Base-by-base conservation (phyloP, 1,140 invertebrate genomes). In the Daktulosphaira vitifoliae region DNA sequence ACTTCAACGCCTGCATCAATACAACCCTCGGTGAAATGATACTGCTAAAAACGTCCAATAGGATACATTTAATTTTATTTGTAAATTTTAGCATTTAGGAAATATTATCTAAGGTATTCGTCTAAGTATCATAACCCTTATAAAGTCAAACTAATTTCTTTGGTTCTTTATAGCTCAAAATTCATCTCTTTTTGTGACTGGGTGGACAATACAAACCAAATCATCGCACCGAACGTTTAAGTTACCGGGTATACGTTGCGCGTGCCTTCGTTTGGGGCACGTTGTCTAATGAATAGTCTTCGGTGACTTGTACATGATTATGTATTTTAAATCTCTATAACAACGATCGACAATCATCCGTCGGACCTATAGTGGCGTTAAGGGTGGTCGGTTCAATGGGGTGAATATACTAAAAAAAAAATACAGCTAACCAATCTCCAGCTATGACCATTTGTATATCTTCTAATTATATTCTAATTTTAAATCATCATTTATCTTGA, bases 401-500 rank as follows among this genome's bases (percentile, higher is more conserved):
- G 53, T 56, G 53, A 56, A 44, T 16, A 62, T 26, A 48, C 56
- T 25, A 44, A 44, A 56, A 48, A 48, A 48, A 44, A 56, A 56
- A 59, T 15, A 5, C 15, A 7, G 4, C 11, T n/a, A 16, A n/a
- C 9, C 39, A 11, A 44, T 15, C 39, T 44, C 3, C 15, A 46
- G 22, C 6, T 22, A 48, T 62, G 56, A 62, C 56, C 56, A 62
- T 62, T 62, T 62, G 38, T 62, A 62, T 9, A 62, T 48, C 39
- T 62, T 48, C 56, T 62, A 62, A 62, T 62, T 62, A 62, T 62
- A 62, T 62, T 62, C 56, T 62, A 62, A 62, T 62, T 62, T 62
- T 62, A 62, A 62, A 62, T 62, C 56, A 62, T 62, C 56, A 62
- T 62, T 62, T 62, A 62, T 62, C 56, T 62, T 62, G 56, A 62